Base-by-base conservation (phyloP, 2,888 invertebrate species). In the Tromatobia lineatoria region DNA sequence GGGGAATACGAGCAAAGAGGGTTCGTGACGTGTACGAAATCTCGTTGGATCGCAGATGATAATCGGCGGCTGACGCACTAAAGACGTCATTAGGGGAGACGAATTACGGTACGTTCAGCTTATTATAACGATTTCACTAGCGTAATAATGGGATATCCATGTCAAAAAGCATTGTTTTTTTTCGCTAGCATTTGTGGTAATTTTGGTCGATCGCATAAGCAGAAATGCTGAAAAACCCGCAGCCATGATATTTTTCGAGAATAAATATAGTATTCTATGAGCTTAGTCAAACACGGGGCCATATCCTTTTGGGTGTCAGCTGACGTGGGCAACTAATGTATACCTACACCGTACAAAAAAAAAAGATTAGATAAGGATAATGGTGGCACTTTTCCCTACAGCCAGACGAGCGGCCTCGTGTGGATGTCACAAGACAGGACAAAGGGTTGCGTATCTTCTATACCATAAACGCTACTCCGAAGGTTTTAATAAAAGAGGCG, bases 41-140 rank as follows among this genome's bases (percentile, higher is more conserved):
- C 59, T 38, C 42, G 47, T 66, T 45, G 54, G 20, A 79, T 57
- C 45, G 54, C 52, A 45, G 59, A 81, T 71, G 54, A 71, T 25
- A 76, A 76, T 81, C 81, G 66, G 34, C 29, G 54, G 20, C 61
- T 66, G 71, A 81, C 64, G 70, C 76, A 64, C 70, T 78, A 54
- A 69, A 54, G 64, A 74, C 59, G 61, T 69, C 73, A 74, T 74
- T 82, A 38, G 69, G 45, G 64, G 29, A 38, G 50, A 38, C 10
- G 25, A 47, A 45, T 42, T 45, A 20, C 20, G 23, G 52, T 70
- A 59, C 64, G 67, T 18, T 47, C 38, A 61, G 73, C 38, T 78
- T 29, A 54, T 74, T 67, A 69, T 69, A 59, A 70, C 45, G 67
- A 78, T 69, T 69, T 10, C 20, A 66, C 45, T 13, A 3, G 20